Percentiles rank a stretch among this genome's conserved stretches.
These are phyloP conservation scores for Petrocephalus schoutedeni DNA, from an alignment of 2,797 vertebrate species.

Conservation along the genomic window DNA sequence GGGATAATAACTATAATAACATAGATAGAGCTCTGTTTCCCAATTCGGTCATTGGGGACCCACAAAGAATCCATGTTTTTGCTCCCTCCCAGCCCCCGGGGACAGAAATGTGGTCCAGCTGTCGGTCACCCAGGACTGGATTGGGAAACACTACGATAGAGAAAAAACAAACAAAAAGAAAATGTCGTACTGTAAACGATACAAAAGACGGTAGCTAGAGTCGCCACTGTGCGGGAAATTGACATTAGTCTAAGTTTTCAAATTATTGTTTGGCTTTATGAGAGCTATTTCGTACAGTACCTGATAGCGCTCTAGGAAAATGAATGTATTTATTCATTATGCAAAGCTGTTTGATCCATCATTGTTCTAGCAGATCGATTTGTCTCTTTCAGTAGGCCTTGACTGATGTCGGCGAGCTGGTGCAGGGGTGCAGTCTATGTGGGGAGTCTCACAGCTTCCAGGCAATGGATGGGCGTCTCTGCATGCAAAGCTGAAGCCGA, in stretches of 20 bases:
- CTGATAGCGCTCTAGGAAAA: neutral
- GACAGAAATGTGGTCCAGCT: neutral
- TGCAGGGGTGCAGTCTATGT: conserved; percentile 12
- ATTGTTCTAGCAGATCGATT: conserved; percentile 23
- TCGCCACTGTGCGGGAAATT: neutral
- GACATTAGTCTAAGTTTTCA: neutral
- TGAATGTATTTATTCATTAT: conserved; percentile 2
- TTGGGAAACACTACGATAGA: neutral
- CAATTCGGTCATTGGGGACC: neutral
- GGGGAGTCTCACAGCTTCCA: conserved; percentile 17
- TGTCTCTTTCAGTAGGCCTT: conserved; percentile 28
- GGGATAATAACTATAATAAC: neutral
- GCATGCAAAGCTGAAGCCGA: conserved; percentile 55
- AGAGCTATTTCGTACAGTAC: neutral
- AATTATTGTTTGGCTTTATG: conserved; percentile 15
- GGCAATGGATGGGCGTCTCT: conserved; percentile 50
- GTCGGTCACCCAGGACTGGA: neutral
- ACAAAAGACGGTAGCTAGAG: neutral
- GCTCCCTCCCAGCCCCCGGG: neutral
- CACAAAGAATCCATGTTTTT: neutral
- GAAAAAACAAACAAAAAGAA: neutral
- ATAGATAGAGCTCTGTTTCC: neutral
- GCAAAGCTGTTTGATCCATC: neutral
- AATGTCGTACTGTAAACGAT: neutral
- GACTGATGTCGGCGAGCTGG: conserved; percentile 29